These are phyloP conservation scores for Pterocles orientalis DNA, from an alignment of 2,113 vertebrate genomes.

Conservation along the genomic window DNA sequence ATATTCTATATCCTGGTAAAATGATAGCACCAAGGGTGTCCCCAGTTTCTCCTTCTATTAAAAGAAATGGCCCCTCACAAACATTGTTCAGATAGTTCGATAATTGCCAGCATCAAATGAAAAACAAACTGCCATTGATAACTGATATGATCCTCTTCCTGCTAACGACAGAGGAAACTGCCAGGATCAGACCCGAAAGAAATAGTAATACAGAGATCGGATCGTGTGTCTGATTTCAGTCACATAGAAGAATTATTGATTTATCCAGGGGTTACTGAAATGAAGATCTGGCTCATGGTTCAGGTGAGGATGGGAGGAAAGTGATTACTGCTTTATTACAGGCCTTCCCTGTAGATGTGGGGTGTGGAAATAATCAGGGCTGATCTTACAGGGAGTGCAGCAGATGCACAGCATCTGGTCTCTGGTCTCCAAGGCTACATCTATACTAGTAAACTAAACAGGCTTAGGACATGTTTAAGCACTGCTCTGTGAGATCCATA, in stretches of 20 bases:
- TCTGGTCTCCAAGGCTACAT: slow-evolving; percentile 71
- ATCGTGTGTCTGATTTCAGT: not conserved
- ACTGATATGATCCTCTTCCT: not conserved
- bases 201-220: not conserved
- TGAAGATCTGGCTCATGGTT: slow-evolving; percentile 34
- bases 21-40: not conserved
- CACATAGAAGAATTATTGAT: slow-evolving; percentile 45
- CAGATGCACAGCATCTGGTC: slow-evolving; percentile 70
- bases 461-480: slow-evolving; percentile 66
- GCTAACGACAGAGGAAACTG: not conserved
- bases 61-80: not conserved
- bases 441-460: slow-evolving; percentile 70
- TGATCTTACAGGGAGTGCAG: slow-evolving; percentile 61
- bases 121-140: not conserved
- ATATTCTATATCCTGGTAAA: slow-evolving; percentile 1
- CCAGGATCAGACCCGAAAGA: slow-evolving; percentile 19
- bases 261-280: slow-evolving; percentile 42
- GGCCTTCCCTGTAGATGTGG: slow-evolving; percentile 43
- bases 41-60: slow-evolving; percentile 7
- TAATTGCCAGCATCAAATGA: not conserved
- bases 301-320: slow-evolving; percentile 48
- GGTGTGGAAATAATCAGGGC: slow-evolving; percentile 63
- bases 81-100: not conserved
- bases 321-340: slow-evolving; percentile 63
- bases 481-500: slow-evolving; percentile 4